phyloP scores from a whole-genome alignment of 2,797 vertebrate species.

The Hirundo rustica region DNA sequence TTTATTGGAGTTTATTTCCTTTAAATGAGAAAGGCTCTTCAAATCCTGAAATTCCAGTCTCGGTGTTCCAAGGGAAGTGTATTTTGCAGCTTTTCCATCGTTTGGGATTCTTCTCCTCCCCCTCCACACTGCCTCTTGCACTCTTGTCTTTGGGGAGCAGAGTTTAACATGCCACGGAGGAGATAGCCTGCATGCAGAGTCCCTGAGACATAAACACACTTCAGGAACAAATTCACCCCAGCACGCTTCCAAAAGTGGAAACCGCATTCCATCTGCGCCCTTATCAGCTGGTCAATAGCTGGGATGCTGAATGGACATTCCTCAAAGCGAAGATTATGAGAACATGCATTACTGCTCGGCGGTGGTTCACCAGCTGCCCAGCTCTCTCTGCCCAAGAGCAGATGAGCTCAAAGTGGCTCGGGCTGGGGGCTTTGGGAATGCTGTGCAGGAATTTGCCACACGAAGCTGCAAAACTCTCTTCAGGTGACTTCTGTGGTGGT shows the following conservation, averaged over 20 bases:
- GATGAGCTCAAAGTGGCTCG: conserved; percentile 8
- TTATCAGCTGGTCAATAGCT: conserved; percentile 38
- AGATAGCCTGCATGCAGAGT: conserved; percentile 31
- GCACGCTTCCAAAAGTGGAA: conserved; percentile 33
- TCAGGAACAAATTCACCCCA: conserved; percentile 36
- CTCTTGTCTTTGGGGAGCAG: neutral
- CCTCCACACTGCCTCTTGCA: neutral
- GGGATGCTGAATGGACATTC: conserved; percentile 33
- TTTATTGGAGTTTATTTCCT: neutral
- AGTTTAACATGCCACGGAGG: conserved; percentile 7
- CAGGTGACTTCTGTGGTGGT: neutral
- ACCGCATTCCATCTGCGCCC: conserved; percentile 41
- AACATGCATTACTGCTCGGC: neutral
- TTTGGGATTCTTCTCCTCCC: neutral
- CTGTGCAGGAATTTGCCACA: neutral
- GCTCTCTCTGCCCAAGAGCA: neutral
- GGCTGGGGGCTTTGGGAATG: neutral
- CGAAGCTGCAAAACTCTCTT: neutral
- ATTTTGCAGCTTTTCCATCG: neutral
- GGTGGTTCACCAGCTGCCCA: neutral
- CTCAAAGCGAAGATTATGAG: conserved; percentile 28
- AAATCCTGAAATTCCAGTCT: neutral
- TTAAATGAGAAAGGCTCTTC: neutral
- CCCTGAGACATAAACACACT: conserved; percentile 59
- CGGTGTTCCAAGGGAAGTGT: neutral